Evolutionary conservation across 2,888 invertebrate species (phyloP), one percentile per base, ranked within the genome.

Genomic region (Gymnocheta viridis): DNA sequence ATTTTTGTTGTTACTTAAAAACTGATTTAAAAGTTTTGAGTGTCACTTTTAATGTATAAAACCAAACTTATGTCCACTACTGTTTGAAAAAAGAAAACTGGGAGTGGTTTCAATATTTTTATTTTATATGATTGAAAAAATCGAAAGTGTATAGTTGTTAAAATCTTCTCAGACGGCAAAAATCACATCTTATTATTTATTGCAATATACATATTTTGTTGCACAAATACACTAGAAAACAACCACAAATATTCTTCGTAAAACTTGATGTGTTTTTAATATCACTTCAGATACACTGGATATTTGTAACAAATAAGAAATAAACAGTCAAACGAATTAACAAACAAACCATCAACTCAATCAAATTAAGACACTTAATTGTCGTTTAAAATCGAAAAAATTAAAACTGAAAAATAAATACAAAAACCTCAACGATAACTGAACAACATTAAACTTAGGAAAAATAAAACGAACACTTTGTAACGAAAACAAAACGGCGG

Each of bases 141-240:
- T 78, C 73, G 76, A 84, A 84, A 81, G 81, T 81, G 81, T 69
- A 69, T 73, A 77, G 73, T 81, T 81, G 76, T 66, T 80, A 62
- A 77, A 74, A 74, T 41, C 27, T 73, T 60, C 51, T 44, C 10
- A 56, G 49, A 17, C 41, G 74, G 22, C 29, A 66, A 70, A n/a
- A 19, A 67, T 60, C 54, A 77, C 66, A 51, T 62, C 29, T 54
- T 47, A 17, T 38, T 66, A 32, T 27, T 38, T 51, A 27, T 51
- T 67, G 44, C 51, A 60, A 51, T 32, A 67, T 54, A 60, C 5
- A 17, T 35, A 27, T 10, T 51, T 58, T 70, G 10, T 56, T 41
- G 17, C 19, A n/a, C 22, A 9, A 35, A 67, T 19, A 49, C 35
- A n/a, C 14, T 32, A 12, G 38, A 49, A 62, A 73, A n/a, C 12